Evolutionary conservation across 2,113 vertebrate genomes (phyloP), one percentile per base, ranked within the genome.

Genomic region (Rhombomys opimus): DNA sequence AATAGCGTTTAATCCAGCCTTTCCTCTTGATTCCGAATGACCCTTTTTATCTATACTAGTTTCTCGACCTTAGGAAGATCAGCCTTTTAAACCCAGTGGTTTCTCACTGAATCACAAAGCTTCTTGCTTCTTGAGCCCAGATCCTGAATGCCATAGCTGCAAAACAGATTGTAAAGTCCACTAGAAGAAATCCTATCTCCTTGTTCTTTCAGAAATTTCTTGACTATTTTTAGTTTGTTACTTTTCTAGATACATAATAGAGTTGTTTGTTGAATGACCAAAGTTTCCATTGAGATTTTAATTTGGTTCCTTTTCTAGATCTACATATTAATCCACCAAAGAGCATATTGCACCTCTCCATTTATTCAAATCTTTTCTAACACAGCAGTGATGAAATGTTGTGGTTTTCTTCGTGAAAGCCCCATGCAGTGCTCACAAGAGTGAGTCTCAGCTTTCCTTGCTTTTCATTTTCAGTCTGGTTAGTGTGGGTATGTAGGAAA

Each of bases 141-240:
- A 46, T 54, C n/a, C 20, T 1, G n/a, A 46, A 1, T 1, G 20
- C 0, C 27, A 9, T 25, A 67, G 70, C 54, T 46, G 46, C 46
- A 46, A 46, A 12, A 57, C 57, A 68, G 11, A 38, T 63, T n/a
- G 22, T 67, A 87, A 54, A 30, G 25, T 63, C 50, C 87, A n/a
- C 22, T 81, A 90, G 93, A 78, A 87, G 50, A 93, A 93, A 84
- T 72, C 18, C 32, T 90, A 14, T 80, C 32, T 88, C 92, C 65
- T 27, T 89, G 57, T 78, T 93, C 30, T 93, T 93, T 93, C 82
- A 95, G n/a, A 94, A 87, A 86, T 82, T 17, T 92, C 57, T 70
- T 73, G 57, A 63, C 87, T 96, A 95, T 95, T 97, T 96, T 96
- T 93, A 97, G 89, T 73, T 97, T 96, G 54, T 87, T 93, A 63